Base-by-base conservation (phyloP, 2,888 invertebrate genomes). In the Mimumesa dahlbomi region DNA sequence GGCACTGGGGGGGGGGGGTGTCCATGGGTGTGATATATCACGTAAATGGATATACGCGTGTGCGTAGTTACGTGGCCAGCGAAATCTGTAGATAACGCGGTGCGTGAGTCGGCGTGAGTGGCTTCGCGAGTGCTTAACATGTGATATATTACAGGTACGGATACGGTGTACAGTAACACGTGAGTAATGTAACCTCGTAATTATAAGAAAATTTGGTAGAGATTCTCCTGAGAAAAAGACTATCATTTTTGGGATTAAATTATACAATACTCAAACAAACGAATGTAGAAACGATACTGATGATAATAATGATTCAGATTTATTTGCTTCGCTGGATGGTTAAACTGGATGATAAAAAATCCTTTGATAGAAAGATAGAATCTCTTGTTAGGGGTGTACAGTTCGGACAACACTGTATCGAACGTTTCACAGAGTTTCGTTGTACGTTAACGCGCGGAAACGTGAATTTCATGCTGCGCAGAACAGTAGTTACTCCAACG, bases 31-130 rank as follows among this genome's bases (percentile, higher is more conserved):
- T 67, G 58, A 68, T 58, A 48, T 53, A 69, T 52, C 66, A 34
- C 42, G 40, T 16, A 14, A 61, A 46, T 34, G 34, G 34, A 3
- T n/a, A n/a, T 34, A 48, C 16, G 9, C 21, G 16, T n/a, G 34
- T n/a, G 34, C 9, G 53, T 40, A 40, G 22, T 13, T 22, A 31
- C 3, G 13, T 34, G n/a, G 4, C 16, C 1, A 14, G 6, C 48
- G 50, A 36, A 66, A 65, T 18, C 56, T 56, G 22, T 22, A 22
- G 67, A 45, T 50, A 67, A 65, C 36, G 42, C 21, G 38, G 29
- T 21, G 45, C 31, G 64, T 45, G 61, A 45, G 65, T 16, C 11
- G 14, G n/a, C n/a, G 21, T 18, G 36, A 40, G 31, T 18, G 62
- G 38, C 46, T 22, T 38, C 52, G 22, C 19, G 48, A 36, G 49